phyloP scores from a whole-genome alignment of 1,140 invertebrate species.

The Lycorma delicatula region DNA sequence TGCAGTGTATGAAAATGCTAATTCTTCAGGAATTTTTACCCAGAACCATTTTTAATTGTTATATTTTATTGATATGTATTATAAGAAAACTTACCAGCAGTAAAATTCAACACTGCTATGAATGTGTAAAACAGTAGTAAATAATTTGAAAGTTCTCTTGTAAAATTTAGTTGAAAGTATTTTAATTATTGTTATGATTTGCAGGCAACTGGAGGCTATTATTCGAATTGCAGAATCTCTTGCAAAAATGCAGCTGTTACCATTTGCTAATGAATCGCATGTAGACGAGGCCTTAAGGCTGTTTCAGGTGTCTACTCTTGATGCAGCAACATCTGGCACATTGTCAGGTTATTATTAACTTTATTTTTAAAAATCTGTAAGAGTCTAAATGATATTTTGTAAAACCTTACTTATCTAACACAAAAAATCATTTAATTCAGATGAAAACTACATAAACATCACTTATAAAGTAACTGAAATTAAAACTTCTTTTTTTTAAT shows the following conservation, averaged over 20 bases:
- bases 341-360: conserved; percentile 58
- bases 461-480: no score
- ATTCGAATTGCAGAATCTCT: conserved; percentile 93
- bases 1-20: no score
- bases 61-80: conserved; percentile 14
- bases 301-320: conserved; percentile 96
- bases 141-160: background rate
- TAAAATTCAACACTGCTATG: no score
- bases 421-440: no score
- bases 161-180: background rate
- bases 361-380: conserved; percentile 10
- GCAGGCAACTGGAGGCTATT: conserved; percentile 90
- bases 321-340: conserved; percentile 87
- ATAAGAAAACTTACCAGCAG: background rate
- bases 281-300: conserved; percentile 96
- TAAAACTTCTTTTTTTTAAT: no score
- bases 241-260: conserved; percentile 94
- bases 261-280: conserved; percentile 86
- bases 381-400: no score
- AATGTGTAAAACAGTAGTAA: no score
- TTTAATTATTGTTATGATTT: conserved; percentile 23
- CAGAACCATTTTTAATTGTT: background rate
- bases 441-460: no score
- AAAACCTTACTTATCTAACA: no score
- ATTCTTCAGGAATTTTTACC: no score